A percentile compares a stretch with the other conserved stretches of the same genome.
Conservation (phyloP, 2,888 invertebrate species). For the Steinernema scapterisci region DNA sequence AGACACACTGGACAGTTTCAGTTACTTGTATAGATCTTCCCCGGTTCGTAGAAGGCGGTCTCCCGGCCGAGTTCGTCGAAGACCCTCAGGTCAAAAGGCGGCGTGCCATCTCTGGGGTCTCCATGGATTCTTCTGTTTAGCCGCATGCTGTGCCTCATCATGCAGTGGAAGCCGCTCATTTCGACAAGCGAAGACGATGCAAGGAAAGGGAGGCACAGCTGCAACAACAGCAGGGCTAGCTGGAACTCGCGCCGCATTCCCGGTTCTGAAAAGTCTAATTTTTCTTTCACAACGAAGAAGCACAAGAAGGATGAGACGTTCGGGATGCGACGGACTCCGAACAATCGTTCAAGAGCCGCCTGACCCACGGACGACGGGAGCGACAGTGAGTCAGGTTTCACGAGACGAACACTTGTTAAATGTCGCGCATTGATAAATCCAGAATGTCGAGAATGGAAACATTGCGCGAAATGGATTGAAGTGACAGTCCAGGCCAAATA, state of each 20-base stretch:
- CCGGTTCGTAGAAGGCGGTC: slow-evolving; percentile 34
- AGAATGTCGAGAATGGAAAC: slow-evolving; percentile 31
- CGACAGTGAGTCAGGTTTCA: slow-evolving; percentile 27
- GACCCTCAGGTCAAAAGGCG: slow-evolving; percentile 34
- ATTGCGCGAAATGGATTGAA: slow-evolving; percentile 30
- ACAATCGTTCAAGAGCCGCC: slow-evolving; percentile 4
- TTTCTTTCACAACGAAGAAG: neutral
- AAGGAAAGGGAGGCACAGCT: neutral
- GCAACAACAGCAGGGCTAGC: neutral
- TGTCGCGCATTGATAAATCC: slow-evolving; percentile 27
- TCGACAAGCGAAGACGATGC: slow-evolving; percentile 14
- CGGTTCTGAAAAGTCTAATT: neutral
- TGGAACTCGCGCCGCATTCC: slow-evolving; percentile 1
- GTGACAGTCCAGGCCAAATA: neutral
- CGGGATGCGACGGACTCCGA: neutral
- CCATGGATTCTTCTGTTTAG: slow-evolving; percentile 34
- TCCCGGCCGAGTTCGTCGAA: slow-evolving; percentile 33
- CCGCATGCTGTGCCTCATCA: slow-evolving; percentile 33
- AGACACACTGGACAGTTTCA: neutral
- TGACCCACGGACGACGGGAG: slow-evolving; percentile 9
- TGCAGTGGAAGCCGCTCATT: slow-evolving; percentile 36
- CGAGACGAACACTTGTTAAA: slow-evolving; percentile 31
- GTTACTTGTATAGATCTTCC: slow-evolving; percentile 36
- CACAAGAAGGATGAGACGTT: neutral
- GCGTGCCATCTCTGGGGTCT: slow-evolving; percentile 19